These are phyloP conservation scores for Prunella fulvescens DNA, from an alignment of 2,113 vertebrate genomes.

Conservation along the genomic window DNA sequence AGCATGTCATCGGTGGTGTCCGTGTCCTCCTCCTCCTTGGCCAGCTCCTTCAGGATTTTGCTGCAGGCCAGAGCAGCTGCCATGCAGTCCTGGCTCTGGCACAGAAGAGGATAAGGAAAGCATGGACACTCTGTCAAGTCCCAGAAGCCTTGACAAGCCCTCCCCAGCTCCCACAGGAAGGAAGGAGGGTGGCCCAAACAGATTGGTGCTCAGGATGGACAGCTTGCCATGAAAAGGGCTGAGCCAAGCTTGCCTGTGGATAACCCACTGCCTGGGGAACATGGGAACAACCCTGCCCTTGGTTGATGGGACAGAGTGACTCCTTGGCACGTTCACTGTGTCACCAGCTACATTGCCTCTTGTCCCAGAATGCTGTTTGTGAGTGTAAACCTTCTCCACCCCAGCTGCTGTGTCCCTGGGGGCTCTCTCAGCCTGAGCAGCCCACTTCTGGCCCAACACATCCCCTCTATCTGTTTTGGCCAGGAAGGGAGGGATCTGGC, in stretches of 20 bases:
- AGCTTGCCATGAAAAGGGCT: background rate
- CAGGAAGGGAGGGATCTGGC: background rate
- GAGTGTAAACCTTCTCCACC: background rate
- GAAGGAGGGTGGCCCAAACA: background rate
- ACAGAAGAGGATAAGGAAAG: background rate
- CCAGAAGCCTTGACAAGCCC: background rate
- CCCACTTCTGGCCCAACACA: background rate
- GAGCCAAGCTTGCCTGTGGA: background rate
- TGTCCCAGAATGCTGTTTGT: background rate
- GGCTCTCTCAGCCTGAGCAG: background rate
- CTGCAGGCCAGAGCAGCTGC: slow-evolving; percentile 86
- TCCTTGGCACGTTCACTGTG: rapidly evolving
- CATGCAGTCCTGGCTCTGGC: slow-evolving; percentile 82
- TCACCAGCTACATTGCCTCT: too few relatives aligned
- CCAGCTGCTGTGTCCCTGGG: rapidly evolving
- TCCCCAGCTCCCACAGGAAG: background rate
- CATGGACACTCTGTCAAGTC: background rate
- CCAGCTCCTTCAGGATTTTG: slow-evolving; percentile 90
- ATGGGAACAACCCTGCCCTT: background rate
- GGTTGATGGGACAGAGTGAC: background rate
- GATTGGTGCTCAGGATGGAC: background rate
- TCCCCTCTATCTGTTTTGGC: background rate
- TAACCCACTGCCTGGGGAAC: background rate
- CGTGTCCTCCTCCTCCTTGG: slow-evolving; percentile 79
- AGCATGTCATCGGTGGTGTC: slow-evolving; percentile 81